Evolutionary conservation across 2,797 vertebrate genomes (phyloP), one percentile per base, ranked within the genome.

Genomic region (Pangasius krempfi): DNA sequence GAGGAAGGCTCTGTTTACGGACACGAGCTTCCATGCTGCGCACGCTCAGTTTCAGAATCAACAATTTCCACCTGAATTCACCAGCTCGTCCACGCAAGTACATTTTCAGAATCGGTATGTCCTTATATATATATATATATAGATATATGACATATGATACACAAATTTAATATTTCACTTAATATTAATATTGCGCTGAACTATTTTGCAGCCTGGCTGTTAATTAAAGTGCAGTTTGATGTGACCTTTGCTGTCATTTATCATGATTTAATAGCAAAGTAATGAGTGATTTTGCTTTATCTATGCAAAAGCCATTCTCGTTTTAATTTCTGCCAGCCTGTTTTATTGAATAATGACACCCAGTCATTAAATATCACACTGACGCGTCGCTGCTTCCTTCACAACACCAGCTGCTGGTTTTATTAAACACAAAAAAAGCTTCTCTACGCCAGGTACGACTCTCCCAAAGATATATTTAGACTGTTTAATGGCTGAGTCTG

Each of bases 401-500:
- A 62, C 81, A 79, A 79, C 70, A 68, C 80, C 62, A 81, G 54
- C 64, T 64, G 64, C 85, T 85, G 52, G 33, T 87, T 81, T 85
- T 82, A 86, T 86, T 89, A 50, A 40, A 88, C 76, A 79, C 56
- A 50, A 47, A 70, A 70, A 47, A 60, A 52, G 78, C 66, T 44
- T 82, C 40, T 56, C 80, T 58, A 30, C 58, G 25, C 27, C 14
- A 44, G 40, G 81, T 82, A 84, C 58, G 72, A 54, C 47, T n/a
- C 16, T 73, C 70, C n/a, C 40, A 20, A 27, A 47, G 85, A 73
- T 82, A 85, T 89, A 84, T 88, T 92, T 87, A 88, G 80, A 40
- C 75, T 20, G 68, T 70, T 84, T 56, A 78, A 90, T 80, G 86
- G 84, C 87, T 84, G 88, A 89, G 86, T 87, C 88, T 86, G 83